Evolutionary conservation across 2,113 vertebrate genomes (phyloP), one percentile per base, ranked within the genome.

Genomic region (Archilochus colubris): DNA sequence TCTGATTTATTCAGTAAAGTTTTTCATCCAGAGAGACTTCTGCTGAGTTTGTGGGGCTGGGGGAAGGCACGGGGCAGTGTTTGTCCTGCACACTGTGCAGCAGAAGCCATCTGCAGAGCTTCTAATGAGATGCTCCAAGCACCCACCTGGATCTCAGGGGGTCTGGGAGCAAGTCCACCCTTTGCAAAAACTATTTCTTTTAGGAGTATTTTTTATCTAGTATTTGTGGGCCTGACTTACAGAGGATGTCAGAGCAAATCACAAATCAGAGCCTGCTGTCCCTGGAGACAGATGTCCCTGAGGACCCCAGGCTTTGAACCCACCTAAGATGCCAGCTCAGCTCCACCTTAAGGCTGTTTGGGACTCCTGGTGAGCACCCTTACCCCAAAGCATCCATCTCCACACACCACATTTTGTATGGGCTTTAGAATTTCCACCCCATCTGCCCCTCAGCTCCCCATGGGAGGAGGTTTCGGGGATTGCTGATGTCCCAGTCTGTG

Each of bases 351-450:
- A 9, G 17, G 20, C 36, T 48, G 22, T 10, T 24, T 48, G 57
- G 43, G 20, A 16, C 46, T 61, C 55, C 4, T 6, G 8, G n/a
- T 1, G 46, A 73, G 18, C n/a, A 59, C 2, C 44, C 7, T 51
- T 10, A 13, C 7, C 59, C 55, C 13, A 0, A 50, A 25, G 14
- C 0, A 1, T 53, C 36, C 33, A 44, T 8, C 40, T 53, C 24
- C 48, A 33, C 58, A 38, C 40, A 15, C 8, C 0, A 0, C 24
- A 6, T 40, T 57, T 30, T 48, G 54, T 36, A 14, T n/a, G 7
- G 57, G 15, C 3, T 40, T 68, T 20, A 8, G 7, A 14, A 24
- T 48, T 24, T 18, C 43, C 8, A 0, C 22, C 61, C 8, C 18
- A 7, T 48, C 79, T 46, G 31, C 19, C 19, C 31, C 12, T 46